Evolutionary conservation across 2,113 vertebrate genomes (phyloP), one percentile per base, ranked within the genome.

Genomic region (Canis aureus): DNA sequence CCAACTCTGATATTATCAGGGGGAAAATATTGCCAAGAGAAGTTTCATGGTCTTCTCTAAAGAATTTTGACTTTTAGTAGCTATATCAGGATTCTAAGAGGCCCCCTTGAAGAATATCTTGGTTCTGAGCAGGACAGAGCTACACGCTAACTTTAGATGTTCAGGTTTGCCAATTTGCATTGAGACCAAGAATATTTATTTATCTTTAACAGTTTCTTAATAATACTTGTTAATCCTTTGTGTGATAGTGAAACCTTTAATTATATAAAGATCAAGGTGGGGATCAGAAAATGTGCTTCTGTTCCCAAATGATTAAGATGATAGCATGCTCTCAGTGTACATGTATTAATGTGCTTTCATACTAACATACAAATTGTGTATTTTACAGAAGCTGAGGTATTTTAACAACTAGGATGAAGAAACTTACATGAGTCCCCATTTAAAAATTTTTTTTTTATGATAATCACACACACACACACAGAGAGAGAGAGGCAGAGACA

Each of bases 361-460:
- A 62, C 67, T 85, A 69, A 91, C n/a, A 55, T 9, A 38, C 55
- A 86, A 92, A 74, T 89, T 76, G 43, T 25, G 0, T 80, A 64
- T 59, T 96, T 94, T 91, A 81, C 1, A 85, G 53, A 82, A 67
- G 69, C 57, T 59, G 12, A 91, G 43, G 22, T 86, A 51, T 73
- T 94, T 62, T 76, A 85, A 76, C 94, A 86, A 87, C 51, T 90
- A 92, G 51, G 62, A 82, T 84, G 94, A 95, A 86, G 73, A 90
- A 97, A 96, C 51, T 84, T 64, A 4, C 11, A 2, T 53, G 62
- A 97, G 22, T 29, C 25, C 66, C 64, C 3, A 49, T 78, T 62
- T 86, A n/a, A n/a, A n/a, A n/a, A n/a, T 38, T 38, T 38, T 38
- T 38, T 38, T 38, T 38, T 38, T 38, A 38, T 38, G 38, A 38